Conservation (phyloP, 2,888 invertebrate genomes). For the Cantharis rustica region DNA sequence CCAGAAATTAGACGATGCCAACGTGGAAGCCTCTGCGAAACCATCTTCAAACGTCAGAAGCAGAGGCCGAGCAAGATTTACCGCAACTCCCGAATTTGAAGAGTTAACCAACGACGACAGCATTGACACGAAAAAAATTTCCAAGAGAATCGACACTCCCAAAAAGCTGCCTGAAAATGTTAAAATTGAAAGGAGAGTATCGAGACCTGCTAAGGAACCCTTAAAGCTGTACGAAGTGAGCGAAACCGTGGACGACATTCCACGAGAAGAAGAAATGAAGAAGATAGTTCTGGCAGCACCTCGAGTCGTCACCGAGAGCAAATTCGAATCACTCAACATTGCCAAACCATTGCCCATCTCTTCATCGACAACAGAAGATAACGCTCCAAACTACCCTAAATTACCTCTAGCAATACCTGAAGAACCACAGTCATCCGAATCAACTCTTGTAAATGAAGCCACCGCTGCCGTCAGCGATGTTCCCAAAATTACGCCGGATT, state of each 20-base stretch:
- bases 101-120: conserved; percentile 37
- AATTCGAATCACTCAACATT: conserved; percentile 45
- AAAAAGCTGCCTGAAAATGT: conserved; percentile 38
- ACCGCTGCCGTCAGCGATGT: conserved; percentile 2
- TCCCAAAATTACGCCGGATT: neutral
- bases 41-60: conserved; percentile 33
- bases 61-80: conserved; percentile 50
- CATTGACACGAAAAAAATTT: conserved; percentile 8
- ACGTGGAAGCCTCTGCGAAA: conserved; percentile 39
- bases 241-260: conserved; percentile 51
- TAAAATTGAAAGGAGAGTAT: conserved; percentile 24
- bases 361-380: conserved; percentile 23
- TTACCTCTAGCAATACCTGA: neutral
- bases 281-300: conserved; percentile 39
- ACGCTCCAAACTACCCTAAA: neutral
- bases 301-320: conserved; percentile 47
- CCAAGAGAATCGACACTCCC: conserved; percentile 29
- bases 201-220: neutral
- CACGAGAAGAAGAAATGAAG: conserved; percentile 40
- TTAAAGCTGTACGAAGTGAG: conserved; percentile 41
- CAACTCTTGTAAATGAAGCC: neutral
- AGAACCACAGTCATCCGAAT: neutral
- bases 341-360: conserved; percentile 32
- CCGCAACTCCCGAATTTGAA: conserved; percentile 44
- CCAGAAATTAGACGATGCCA: conserved; percentile 33